Conservation (phyloP, 2,113 vertebrate genomes). For the Eclectus roratus region DNA sequence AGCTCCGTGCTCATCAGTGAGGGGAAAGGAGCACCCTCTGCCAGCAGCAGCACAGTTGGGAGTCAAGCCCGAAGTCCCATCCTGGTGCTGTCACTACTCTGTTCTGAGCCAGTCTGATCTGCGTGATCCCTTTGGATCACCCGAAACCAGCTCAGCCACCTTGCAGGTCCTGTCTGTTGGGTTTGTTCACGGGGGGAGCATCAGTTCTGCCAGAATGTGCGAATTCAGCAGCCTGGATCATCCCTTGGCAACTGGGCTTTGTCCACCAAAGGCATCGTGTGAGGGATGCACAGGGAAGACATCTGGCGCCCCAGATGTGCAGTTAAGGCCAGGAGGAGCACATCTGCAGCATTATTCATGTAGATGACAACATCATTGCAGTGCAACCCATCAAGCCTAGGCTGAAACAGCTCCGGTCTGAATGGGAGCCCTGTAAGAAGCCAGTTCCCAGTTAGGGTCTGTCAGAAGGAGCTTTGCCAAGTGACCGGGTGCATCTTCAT, state of each 20-base stretch:
- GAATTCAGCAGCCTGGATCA: background rate
- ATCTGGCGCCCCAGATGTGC: background rate
- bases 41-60: background rate
- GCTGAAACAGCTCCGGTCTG: background rate
- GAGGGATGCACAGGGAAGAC: conserved; percentile 2
- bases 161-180: background rate
- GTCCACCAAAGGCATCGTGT: background rate
- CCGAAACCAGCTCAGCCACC: background rate
- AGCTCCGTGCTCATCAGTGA: background rate
- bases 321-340: background rate
- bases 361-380: background rate
- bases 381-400: background rate
- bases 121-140: background rate
- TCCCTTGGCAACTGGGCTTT: conserved; percentile 17
- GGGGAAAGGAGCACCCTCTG: background rate
- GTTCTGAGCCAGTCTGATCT: background rate
- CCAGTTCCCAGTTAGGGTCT: background rate
- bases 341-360: background rate
- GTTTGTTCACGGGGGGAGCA: background rate
- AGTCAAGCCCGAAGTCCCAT: background rate
- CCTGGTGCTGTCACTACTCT: background rate
- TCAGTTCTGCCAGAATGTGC: background rate
- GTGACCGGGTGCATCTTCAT: background rate
- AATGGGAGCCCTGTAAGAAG: background rate
- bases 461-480: background rate